Evolutionary conservation across 2,113 vertebrate genomes (phyloP), one percentile per base, ranked within the genome.

Genomic region (Neogobius melanostomus): DNA sequence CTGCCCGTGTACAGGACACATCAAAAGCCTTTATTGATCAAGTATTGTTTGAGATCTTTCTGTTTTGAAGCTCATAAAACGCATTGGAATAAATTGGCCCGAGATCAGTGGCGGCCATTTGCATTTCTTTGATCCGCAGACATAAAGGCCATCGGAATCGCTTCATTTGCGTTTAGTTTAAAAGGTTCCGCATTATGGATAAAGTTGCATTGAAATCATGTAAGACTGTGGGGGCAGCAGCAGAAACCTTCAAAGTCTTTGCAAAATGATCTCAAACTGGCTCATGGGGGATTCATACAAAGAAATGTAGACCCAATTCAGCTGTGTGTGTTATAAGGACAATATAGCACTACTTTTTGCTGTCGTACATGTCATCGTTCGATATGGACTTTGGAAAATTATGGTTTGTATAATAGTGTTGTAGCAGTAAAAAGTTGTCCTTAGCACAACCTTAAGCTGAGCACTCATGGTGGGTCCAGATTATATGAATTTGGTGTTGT

Each of bases 51-150:
- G 65, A 72, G 56, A 43, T 72, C 52, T 53, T 66, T 61, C 52
- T 14, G 69, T 72, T 68, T 67, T 68, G 57, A 80, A 62, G 49
- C 61, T 63, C 57, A 11, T 50, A 45, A 59, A 66, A 57, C 69
- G 63, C 65, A 57, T 54, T 74, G 48, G 56, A 47, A 60, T 71
- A 64, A 80, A 81, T 75, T 73, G 64, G 70, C 53, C 66, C 62
- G 36, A 68, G 62, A 76, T 79, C 70, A 77, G 52, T 28, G 79
- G 8, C 2, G 52, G 51, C 6, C 65, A 83, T 85, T 83, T 82
- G 73, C 66, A 71, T 75, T 47, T 57, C 81, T 85, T 81, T 84
- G 79, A 90, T 74, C 56, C 45, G 3, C 45, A 2, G 67, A 80
- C 65, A 57, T 57, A 49, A 81, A 83, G 65, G 64, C 66, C 60